Evolutionary conservation across 2,888 invertebrate species (phyloP).

Genomic region (Strigamia crassipes): DNA sequence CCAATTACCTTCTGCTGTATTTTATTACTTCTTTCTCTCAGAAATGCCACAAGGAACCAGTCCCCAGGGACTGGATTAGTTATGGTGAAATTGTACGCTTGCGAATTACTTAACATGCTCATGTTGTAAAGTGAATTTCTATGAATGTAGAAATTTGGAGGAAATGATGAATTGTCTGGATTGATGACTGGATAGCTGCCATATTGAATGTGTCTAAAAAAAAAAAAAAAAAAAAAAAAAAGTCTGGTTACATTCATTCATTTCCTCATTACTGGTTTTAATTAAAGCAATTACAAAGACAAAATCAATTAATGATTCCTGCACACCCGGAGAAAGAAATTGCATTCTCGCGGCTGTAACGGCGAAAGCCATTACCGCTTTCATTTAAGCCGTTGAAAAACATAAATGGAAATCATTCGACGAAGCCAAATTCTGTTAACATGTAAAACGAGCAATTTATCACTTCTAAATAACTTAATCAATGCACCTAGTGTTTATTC

Average conservation of each 20-base stretch:
- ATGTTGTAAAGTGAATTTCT: slow-evolving; percentile 55
- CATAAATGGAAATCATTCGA: too few relatives aligned
- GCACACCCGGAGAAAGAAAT: background rate
- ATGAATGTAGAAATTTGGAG: slow-evolving; percentile 56
- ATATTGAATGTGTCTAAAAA: slow-evolving; percentile 60
- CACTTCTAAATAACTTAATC: too few relatives aligned
- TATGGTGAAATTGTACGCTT: slow-evolving; percentile 52
- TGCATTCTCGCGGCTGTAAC: background rate
- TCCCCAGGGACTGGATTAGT: slow-evolving; percentile 57
- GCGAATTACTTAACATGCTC: slow-evolving; percentile 55
- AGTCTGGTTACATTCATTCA: background rate
- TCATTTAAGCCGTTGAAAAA: too few relatives aligned
- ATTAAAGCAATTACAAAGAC: background rate
- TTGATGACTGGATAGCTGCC: slow-evolving; percentile 59
- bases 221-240: slow-evolving; percentile 15
- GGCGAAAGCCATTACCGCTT: background rate
- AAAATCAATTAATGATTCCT: background rate
- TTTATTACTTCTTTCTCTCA: slow-evolving; percentile 59
- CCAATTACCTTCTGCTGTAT: slow-evolving; percentile 54
- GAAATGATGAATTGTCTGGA: slow-evolving; percentile 58
- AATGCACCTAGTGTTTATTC: too few relatives aligned
- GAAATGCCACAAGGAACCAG: slow-evolving; percentile 62
- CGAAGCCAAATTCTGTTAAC: too few relatives aligned
- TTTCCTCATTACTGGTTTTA: background rate
- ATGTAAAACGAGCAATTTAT: too few relatives aligned